Percentiles rank a stretch among this genome's conserved stretches.
These are phyloP conservation scores for Cyclina sinensis DNA, from an alignment of 1,140 invertebrate species.

Conservation along the genomic window DNA sequence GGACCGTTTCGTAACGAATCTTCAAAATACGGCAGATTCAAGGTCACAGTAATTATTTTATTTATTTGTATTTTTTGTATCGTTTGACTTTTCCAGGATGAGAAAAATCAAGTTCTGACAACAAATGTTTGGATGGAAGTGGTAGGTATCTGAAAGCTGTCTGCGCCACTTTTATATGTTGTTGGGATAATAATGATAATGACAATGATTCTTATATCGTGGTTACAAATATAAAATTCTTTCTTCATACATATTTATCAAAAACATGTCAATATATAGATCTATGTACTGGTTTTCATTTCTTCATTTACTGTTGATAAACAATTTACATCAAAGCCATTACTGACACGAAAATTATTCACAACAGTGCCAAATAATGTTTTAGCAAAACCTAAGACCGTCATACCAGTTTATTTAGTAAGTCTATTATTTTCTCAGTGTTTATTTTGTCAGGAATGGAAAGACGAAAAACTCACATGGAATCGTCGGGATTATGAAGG, in stretches of 20 bases:
- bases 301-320: no score
- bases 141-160: conserved; percentile 91
- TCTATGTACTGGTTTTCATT: neutral
- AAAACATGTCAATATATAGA: no score
- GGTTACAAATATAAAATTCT: neutral
- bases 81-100: conserved; percentile 88
- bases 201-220: neutral
- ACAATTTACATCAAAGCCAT: neutral
- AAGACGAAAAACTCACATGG: conserved; percentile 88
- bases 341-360: neutral
- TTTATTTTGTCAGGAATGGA: conserved; percentile 90
- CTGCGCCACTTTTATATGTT: no score
- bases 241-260: no score
- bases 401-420: no score
- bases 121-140: conserved; percentile 98
- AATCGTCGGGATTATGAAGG: conserved; percentile 87
- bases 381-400: no score
- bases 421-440: no score
- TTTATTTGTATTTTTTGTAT: neutral
- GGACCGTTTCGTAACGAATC: no score
- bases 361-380: no score
- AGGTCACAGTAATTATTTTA: no score
- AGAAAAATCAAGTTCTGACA: conserved; percentile 96
- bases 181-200: neutral
- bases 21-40: no score